Evolutionary conservation across 2,888 invertebrate species (phyloP).

Genomic region (Xanthostigma xanthostigma): DNA sequence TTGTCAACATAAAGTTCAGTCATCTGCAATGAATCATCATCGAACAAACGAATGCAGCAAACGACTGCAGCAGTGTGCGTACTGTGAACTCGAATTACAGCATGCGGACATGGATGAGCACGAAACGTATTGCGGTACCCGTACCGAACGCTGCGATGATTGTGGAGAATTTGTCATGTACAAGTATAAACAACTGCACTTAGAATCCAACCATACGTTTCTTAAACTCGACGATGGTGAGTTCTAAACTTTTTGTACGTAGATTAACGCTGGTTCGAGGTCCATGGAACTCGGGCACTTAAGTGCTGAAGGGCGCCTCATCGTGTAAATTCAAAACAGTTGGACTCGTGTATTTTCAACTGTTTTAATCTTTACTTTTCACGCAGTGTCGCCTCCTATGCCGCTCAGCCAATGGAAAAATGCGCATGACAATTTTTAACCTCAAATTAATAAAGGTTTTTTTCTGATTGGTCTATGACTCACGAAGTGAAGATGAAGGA

Average conservation of each 20-base stretch:
- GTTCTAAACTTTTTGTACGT: slow-evolving; percentile 7
- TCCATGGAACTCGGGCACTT: too few species aligned
- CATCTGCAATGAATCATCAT: slow-evolving; percentile 33
- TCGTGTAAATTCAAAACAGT: not conserved
- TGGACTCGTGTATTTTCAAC: too few species aligned
- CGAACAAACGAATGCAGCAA: slow-evolving; percentile 37
- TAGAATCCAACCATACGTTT: slow-evolving; percentile 51
- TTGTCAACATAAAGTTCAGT: slow-evolving; percentile 34
- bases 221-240: slow-evolving; percentile 43
- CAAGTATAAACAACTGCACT: slow-evolving; percentile 46
- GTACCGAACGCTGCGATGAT: slow-evolving; percentile 51
- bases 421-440: too few species aligned
- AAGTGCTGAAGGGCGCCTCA: too few species aligned
- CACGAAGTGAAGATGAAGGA: too few species aligned
- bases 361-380: too few species aligned
- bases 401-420: too few species aligned
- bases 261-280: too few species aligned
- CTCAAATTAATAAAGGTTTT: too few species aligned
- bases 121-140: slow-evolving; percentile 52
- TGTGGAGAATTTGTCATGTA: slow-evolving; percentile 56
- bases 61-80: slow-evolving; percentile 44
- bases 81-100: slow-evolving; percentile 48
- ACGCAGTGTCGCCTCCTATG: too few species aligned
- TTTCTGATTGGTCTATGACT: too few species aligned
- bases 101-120: slow-evolving; percentile 44